phyloP scores from a whole-genome alignment of 2,797 vertebrate genomes.

The Neosilurus mollespiculum region DNA sequence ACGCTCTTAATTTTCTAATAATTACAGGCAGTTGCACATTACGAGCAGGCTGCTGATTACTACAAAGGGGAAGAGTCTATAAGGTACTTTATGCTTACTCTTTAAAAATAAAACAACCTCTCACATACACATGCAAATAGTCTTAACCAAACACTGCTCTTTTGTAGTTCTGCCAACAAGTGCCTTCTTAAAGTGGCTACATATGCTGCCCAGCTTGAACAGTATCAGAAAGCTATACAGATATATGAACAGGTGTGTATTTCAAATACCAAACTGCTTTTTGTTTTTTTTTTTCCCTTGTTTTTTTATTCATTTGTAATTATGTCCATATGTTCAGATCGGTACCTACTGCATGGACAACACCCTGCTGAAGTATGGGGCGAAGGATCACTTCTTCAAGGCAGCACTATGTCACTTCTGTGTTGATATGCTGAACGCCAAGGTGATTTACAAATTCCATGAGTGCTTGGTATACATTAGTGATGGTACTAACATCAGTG shows the following conservation, averaged over 20 bases:
- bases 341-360: conserved; percentile 81
- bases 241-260: conserved; percentile 77
- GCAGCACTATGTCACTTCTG: conserved; percentile 81
- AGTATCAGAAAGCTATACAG: conserved; percentile 80
- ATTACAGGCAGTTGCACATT: conserved; percentile 77
- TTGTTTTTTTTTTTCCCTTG: no score
- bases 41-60: conserved; percentile 81
- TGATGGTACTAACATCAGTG: not conserved
- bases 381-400: conserved; percentile 83
- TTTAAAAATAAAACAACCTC: not conserved
- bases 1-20: not conserved
- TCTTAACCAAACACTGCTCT: not conserved
- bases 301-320: not conserved
- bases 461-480: no score
- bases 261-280: not conserved
- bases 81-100: conserved; percentile 65
- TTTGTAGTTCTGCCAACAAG: conserved; percentile 72
- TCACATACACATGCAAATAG: not conserved
- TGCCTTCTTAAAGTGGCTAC: conserved; percentile 80
- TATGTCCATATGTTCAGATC: conserved; percentile 62
- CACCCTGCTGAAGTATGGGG: conserved; percentile 78
- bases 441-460: conserved; percentile 61
- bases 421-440: conserved; percentile 81
- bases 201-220: conserved; percentile 76
- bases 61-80: conserved; percentile 82